Evolutionary conservation across 2,113 vertebrate genomes (phyloP).

Genomic region (Oenanthe melanoleuca): DNA sequence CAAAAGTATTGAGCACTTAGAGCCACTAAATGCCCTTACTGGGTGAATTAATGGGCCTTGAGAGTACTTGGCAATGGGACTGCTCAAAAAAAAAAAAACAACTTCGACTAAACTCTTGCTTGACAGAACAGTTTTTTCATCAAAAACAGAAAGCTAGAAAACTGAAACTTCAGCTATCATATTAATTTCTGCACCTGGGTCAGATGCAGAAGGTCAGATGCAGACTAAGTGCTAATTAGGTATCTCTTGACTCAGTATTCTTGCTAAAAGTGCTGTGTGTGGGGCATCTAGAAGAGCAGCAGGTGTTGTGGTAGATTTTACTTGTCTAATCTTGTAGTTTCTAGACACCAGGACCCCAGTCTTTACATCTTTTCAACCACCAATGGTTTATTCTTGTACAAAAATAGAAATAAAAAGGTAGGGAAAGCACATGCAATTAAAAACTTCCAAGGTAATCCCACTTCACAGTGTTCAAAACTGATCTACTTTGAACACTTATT

Average conservation of each 20-base stretch:
- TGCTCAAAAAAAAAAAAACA: not conserved
- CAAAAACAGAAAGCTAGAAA: slow-evolving; percentile 25
- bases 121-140: slow-evolving; percentile 9
- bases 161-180: slow-evolving; percentile 42
- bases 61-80: not conserved
- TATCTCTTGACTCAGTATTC: slow-evolving; percentile 47
- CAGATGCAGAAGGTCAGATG: slow-evolving; percentile 4
- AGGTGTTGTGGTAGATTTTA: slow-evolving; percentile 56
- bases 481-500: not conserved
- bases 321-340: slow-evolving; percentile 45
- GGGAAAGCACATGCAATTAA: not conserved
- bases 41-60: not conserved
- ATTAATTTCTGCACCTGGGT: slow-evolving; percentile 57
- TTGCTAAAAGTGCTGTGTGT: slow-evolving; percentile 21
- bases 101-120: not conserved
- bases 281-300: slow-evolving; percentile 30
- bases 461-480: not conserved
- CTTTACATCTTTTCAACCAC: not conserved
- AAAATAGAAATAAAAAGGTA: not conserved
- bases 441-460: not conserved
- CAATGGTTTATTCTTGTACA: not conserved
- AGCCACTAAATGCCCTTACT: slow-evolving; percentile 25
- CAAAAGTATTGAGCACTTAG: slow-evolving; percentile 6
- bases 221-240: slow-evolving; percentile 47
- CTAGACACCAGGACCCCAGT: not conserved